phyloP scores from a whole-genome alignment of 2,113 vertebrate genomes.

The Petaurus breviceps region DNA sequence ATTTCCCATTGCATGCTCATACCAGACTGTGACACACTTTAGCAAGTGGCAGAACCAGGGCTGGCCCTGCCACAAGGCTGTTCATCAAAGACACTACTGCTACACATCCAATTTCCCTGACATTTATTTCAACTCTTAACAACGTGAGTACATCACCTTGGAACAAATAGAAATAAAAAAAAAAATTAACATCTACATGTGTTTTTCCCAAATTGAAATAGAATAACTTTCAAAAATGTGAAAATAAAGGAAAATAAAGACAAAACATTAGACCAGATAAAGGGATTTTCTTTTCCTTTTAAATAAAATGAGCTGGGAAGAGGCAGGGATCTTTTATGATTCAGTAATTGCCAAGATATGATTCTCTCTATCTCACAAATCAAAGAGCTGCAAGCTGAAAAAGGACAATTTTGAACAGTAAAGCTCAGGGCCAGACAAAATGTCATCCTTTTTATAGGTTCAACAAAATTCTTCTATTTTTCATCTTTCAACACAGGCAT shows the following conservation, averaged over 20 bases:
- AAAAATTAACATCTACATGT: slow-evolving; percentile 61
- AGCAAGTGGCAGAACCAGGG: slow-evolving; percentile 43
- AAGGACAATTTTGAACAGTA: slow-evolving; percentile 79
- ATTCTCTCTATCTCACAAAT: slow-evolving; percentile 81
- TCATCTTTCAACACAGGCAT: slow-evolving; percentile 80
- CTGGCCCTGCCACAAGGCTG: slow-evolving; percentile 19
- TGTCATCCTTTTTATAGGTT: slow-evolving; percentile 83
- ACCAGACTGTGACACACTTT: background rate
- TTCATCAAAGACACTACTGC: background rate
- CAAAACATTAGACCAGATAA: slow-evolving; percentile 62
- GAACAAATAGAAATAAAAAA: background rate
- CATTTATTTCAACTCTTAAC: slow-evolving; percentile 1
- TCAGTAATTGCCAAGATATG: slow-evolving; percentile 78
- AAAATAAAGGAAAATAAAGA: slow-evolving; percentile 61
- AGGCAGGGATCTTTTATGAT: slow-evolving; percentile 75
- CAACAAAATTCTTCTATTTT: slow-evolving; percentile 80
- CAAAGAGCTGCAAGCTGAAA: slow-evolving; percentile 79
- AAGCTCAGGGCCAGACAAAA: slow-evolving; percentile 81
- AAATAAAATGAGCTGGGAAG: slow-evolving; percentile 78
- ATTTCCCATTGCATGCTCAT: background rate
- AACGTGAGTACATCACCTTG: slow-evolving; percentile 32
- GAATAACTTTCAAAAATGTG: slow-evolving; percentile 34
- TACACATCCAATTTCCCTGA: slow-evolving; percentile 26
- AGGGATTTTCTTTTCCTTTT: slow-evolving; percentile 61
- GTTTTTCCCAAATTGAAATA: slow-evolving; percentile 45